A percentile compares a stretch with the other conserved stretches of the same genome.
Evolutionary conservation across 2,888 invertebrate species (phyloP).

Genomic region (Arctia plantaginis): DNA sequence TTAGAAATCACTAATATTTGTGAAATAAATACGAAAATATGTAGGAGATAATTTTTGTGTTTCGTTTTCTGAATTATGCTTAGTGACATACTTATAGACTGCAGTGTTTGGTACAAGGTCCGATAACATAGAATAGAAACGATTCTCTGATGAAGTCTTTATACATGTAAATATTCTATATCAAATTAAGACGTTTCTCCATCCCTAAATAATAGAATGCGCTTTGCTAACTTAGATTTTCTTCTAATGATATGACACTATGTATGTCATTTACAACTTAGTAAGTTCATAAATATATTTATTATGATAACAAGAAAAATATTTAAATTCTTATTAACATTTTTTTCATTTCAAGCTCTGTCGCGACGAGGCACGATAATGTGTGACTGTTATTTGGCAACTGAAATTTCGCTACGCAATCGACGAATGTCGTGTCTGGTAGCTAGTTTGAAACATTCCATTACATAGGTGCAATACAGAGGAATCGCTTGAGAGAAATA

Average conservation of each 20-base stretch:
- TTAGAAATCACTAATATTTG: conserved; percentile 42
- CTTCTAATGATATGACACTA: not conserved
- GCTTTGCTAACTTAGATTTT: not conserved
- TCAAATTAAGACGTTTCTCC: not conserved
- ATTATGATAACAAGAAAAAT: not conserved
- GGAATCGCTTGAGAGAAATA: conserved; percentile 50
- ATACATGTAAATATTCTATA: too few species aligned
- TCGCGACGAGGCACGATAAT: not conserved
- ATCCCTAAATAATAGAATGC: not conserved
- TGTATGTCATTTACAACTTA: not conserved
- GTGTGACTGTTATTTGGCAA: not conserved
- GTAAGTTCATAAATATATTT: not conserved
- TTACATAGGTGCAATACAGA: conserved; percentile 40
- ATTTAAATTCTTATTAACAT: not conserved
- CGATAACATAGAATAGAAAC: not conserved
- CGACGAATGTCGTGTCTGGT: not conserved
- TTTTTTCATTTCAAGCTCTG: not conserved
- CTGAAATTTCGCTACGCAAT: not conserved
- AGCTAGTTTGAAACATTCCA: conserved; percentile 2
- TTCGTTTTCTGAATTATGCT: not conserved
- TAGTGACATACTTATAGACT: not conserved
- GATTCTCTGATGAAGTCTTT: too few species aligned
- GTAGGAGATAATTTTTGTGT: not conserved
- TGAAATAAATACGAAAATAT: conserved; percentile 23
- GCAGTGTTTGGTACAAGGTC: not conserved